These are phyloP conservation scores for Ceratitis capitata DNA, from an alignment of 1,140 invertebrate genomes.

Conservation along the genomic window DNA sequence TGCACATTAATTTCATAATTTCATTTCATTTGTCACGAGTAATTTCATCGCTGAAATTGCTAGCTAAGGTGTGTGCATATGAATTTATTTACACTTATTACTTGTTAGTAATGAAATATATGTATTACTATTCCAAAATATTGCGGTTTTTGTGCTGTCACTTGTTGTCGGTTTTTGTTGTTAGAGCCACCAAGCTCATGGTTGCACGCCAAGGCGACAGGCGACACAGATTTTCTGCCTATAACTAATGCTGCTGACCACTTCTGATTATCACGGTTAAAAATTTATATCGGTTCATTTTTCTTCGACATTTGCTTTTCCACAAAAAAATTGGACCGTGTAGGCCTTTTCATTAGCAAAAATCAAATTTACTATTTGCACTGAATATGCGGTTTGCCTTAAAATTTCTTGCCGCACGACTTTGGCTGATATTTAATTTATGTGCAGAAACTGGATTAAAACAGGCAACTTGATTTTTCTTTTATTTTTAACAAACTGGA, in stretches of 20 bases:
- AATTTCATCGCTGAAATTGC: not conserved
- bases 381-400: not conserved
- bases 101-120: not conserved
- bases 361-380: not conserved
- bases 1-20: slow-evolving; percentile 28
- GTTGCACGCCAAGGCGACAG: not conserved
- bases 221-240: not conserved
- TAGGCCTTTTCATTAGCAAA: not conserved
- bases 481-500: not conserved
- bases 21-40: slow-evolving; percentile 23
- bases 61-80: not conserved
- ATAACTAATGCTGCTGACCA: not conserved
- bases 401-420: not conserved
- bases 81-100: not conserved
- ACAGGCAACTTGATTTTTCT: not conserved
- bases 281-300: not conserved
- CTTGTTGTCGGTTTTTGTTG: not conserved
- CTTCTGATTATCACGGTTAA: not conserved
- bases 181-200: not conserved
- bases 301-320: not conserved
- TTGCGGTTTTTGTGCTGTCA: not conserved
- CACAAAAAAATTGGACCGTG: not conserved
- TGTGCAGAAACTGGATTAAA: not conserved
- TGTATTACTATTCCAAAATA: slow-evolving; percentile 2
- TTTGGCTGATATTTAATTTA: not conserved